Conservation (phyloP, 2,113 vertebrate species). For the Pseudonaja textilis region DNA sequence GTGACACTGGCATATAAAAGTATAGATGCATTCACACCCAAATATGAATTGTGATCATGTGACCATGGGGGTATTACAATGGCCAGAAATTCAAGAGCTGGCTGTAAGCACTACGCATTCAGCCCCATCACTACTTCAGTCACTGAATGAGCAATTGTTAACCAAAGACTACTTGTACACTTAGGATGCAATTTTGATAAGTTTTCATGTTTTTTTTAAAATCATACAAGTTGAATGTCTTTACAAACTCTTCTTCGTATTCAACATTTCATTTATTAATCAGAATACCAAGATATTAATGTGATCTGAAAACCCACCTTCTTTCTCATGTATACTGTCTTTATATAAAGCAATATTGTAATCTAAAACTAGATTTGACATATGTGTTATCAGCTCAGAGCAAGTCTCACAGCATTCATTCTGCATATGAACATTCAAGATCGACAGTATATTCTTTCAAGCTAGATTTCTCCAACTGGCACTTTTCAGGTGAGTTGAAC, state of each 20-base stretch:
- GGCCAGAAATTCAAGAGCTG: neutral
- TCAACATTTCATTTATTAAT: neutral
- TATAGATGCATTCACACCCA: neutral
- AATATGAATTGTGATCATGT: neutral
- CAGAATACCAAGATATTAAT: neutral
- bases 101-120: neutral
- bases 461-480: neutral
- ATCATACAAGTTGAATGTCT: neutral
- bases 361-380: neutral
- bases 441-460: neutral
- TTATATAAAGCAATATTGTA: neutral
- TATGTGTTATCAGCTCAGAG: neutral
- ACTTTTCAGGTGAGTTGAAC: neutral
- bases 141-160: neutral
- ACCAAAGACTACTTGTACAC: neutral
- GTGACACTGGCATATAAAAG: neutral
- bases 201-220: neutral
- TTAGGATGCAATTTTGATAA: neutral
- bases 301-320: neutral
- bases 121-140: neutral
- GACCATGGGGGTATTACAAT: neutral
- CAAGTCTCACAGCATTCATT: neutral
- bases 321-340: neutral
- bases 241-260: conserved; percentile 1
- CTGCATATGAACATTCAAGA: neutral